These are phyloP conservation scores for Phocoena sinus DNA, from an alignment of 2,113 vertebrate genomes.

Conservation along the genomic window DNA sequence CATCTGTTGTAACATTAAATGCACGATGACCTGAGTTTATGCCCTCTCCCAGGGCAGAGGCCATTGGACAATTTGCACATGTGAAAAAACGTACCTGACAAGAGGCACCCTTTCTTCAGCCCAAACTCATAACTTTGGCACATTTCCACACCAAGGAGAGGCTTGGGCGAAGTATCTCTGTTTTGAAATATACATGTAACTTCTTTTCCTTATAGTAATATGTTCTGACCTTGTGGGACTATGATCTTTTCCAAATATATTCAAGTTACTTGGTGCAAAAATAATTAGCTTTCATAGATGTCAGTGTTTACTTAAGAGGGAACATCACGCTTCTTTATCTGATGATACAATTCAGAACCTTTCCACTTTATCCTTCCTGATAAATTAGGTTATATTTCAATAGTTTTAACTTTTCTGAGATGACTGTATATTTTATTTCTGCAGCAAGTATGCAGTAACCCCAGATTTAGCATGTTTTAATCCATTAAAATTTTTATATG, in stretches of 20 bases:
- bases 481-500: background rate
- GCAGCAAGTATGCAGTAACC: background rate
- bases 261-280: background rate
- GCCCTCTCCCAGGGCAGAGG: background rate
- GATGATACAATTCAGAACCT: background rate
- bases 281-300: slow-evolving; percentile 17
- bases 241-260: background rate
- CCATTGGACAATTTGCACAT: background rate
- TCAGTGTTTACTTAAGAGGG: background rate
- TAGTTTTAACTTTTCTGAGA: background rate
- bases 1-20: background rate
- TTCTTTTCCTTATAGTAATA: background rate
- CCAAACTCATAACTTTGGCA: background rate
- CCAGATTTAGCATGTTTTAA: background rate
- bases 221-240: background rate
- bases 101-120: background rate
- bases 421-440: background rate
- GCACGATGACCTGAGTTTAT: background rate
- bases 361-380: background rate
- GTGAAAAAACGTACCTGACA: background rate
- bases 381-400: background rate
- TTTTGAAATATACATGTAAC: background rate
- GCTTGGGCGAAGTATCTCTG: background rate
- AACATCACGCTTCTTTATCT: background rate
- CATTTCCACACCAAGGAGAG: background rate